Base-by-base conservation (phyloP, 2,113 vertebrate genomes). In the Falcunculus frontatus region DNA sequence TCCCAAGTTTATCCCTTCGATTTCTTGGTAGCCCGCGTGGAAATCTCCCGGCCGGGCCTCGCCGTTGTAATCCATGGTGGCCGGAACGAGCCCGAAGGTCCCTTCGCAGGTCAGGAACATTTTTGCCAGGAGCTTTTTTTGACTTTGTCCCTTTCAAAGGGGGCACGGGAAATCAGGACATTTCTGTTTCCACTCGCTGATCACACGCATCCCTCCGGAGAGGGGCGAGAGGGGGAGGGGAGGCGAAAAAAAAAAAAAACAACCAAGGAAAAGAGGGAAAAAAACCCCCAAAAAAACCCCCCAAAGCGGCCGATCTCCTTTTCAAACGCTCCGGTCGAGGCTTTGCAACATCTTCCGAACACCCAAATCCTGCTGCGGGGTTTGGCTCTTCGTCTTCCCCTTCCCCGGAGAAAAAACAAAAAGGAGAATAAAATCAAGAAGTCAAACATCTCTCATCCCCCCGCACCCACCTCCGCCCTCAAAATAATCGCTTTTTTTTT, bases 1-100 rank as follows among this genome's bases (percentile, higher is more conserved):
- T 50, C 98, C 98, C 96, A 98, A 92, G 62, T 60, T 95, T 52
- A 96, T 96, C 46, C 98, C 98, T 46, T 96, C 81, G 82, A 98
- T 97, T 21, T 96, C 87, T 57, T 97, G 97, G 73, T 96, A 97
- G 79, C 98, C 98, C 0, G 96, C 95, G 55, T 95, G 97, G 59
- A 96, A 95, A 64, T 91, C 89, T 49, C 86, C 94, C 33, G 89
- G 93, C 37, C 80, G 62, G 69, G 87, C 46, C 64, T 65, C 59
- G 39, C 75, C 93, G 41, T 8, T 73, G 96, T 63, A 94, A 95
- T 93, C 95, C 94, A 74, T 17, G 83, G 94, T 41, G 67, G 88
- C 52, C 39, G 95, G 96, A 63, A 73, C 75, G 46, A 94, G 69
- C 12, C 89, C 95, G 67, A 96, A 59, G 77, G 91, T 92, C 41